Conservation (phyloP, 2,113 vertebrate genomes). For the Oncorhynchus mykiss region DNA sequence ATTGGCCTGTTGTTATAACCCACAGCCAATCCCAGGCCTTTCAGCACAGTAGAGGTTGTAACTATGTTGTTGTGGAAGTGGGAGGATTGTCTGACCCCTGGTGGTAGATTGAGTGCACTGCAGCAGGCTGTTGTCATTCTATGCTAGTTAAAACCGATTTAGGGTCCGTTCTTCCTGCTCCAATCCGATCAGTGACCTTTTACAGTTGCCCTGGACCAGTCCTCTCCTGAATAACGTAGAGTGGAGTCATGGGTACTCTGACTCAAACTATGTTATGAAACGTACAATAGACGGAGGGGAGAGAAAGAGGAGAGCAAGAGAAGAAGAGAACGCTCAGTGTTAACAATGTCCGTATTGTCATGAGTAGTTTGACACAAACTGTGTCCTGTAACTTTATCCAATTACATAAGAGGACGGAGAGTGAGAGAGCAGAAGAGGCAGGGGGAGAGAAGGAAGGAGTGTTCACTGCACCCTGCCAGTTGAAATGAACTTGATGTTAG, state of each 20-base stretch:
- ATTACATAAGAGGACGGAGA: not conserved
- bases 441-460: not conserved
- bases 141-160: not conserved
- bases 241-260: too few species aligned
- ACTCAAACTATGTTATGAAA: too few species aligned
- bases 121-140: not conserved
- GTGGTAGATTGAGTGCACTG: constrained; percentile 3
- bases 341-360: too few species aligned
- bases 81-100: constrained; percentile 15
- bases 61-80: not conserved
- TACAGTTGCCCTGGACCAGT: not conserved
- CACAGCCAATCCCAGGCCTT: not conserved
- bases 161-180: not conserved
- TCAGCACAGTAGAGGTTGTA: not conserved
- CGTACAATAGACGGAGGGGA: too few species aligned
- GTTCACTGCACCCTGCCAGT: not conserved
- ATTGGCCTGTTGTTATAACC: not conserved
- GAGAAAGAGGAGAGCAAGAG: too few species aligned
- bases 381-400: too few species aligned
- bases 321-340: too few species aligned
- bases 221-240: too few species aligned
- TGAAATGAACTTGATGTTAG: not conserved
- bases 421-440: not conserved
- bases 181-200: not conserved
- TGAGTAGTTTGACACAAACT: too few species aligned